phyloP scores from a whole-genome alignment of 2,113 vertebrate species.

The Balaenoptera acutorostrata region DNA sequence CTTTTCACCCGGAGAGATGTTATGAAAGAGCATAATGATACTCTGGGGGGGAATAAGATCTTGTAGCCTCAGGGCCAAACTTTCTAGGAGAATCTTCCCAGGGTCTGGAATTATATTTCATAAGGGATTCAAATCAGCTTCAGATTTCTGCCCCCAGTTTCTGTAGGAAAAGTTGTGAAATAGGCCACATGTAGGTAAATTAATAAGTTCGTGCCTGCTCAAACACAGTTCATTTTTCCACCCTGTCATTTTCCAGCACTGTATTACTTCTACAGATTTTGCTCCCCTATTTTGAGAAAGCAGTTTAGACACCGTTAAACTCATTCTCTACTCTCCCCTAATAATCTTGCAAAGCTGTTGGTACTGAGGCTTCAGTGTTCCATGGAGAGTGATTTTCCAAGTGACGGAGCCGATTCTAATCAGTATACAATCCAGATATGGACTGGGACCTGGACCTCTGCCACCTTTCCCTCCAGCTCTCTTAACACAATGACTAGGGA shows the following conservation, averaged over 20 bases:
- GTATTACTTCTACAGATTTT: not conserved
- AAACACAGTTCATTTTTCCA: not conserved
- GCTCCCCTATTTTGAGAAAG: not conserved
- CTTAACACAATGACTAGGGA: constrained; percentile 53
- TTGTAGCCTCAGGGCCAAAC: not conserved
- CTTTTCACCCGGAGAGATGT: not conserved
- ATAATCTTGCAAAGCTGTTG: not conserved
- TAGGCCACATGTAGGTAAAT: not conserved
- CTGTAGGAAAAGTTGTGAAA: constrained; percentile 13
- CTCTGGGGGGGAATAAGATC: not conserved
- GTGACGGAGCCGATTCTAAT: constrained; percentile 65
- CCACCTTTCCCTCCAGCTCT: constrained; percentile 41
- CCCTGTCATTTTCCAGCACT: not conserved
- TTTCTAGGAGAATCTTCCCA: constrained; percentile 20
- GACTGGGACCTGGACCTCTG: constrained; percentile 26
- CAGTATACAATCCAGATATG: constrained; percentile 37
- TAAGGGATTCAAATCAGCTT: not conserved
- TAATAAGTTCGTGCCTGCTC: not conserved
- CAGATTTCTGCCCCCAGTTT: not conserved
- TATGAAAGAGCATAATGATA: not conserved
- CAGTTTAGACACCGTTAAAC: not conserved
- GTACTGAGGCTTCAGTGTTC: not conserved
- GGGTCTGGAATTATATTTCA: constrained; percentile 2
- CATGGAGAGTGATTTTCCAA: constrained; percentile 51
- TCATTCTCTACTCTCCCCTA: not conserved